Evolutionary conservation across 2,888 invertebrate genomes (phyloP).

Genomic region (Caenorhabditis japonica): DNA sequence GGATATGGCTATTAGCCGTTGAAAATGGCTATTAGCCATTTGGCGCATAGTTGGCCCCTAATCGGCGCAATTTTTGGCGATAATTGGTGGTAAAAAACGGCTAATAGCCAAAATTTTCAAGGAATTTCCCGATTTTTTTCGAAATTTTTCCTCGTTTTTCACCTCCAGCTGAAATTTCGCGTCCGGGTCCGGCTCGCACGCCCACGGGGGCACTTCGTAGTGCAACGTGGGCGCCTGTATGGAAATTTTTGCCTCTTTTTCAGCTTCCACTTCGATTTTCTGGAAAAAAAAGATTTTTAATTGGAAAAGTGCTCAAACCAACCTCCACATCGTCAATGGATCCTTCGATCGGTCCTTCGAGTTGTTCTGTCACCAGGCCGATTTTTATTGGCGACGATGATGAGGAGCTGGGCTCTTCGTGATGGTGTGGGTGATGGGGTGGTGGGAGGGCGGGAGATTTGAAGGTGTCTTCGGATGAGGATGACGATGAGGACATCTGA

Average conservation of each 20-base stretch:
- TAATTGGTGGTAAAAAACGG: too few species aligned
- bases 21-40: too few species aligned
- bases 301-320: background rate
- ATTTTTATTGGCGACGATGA: constrained; percentile 25
- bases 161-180: constrained; percentile 82
- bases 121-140: too few species aligned
- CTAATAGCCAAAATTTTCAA: too few species aligned
- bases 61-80: too few species aligned
- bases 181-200: constrained; percentile 57
- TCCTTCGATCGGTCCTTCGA: constrained; percentile 43
- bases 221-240: constrained; percentile 54
- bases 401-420: background rate
- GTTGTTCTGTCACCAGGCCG: constrained; percentile 34
- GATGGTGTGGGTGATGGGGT: constrained; percentile 5
- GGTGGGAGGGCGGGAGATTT: constrained; percentile 43
- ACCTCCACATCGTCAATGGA: constrained; percentile 40
- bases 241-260: constrained; percentile 46
- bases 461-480: constrained; percentile 22
- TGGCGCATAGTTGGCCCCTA: too few species aligned
- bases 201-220: constrained; percentile 66
- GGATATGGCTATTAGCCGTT: too few species aligned
- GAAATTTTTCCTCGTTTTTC: too few species aligned
- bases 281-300: constrained; percentile 3
- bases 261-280: constrained; percentile 42
- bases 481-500: constrained; percentile 17